Percentiles rank a stretch among this genome's conserved stretches.
These are phyloP conservation scores for Nothura maculosa DNA, from an alignment of 2,797 vertebrate genomes.

Conservation along the genomic window DNA sequence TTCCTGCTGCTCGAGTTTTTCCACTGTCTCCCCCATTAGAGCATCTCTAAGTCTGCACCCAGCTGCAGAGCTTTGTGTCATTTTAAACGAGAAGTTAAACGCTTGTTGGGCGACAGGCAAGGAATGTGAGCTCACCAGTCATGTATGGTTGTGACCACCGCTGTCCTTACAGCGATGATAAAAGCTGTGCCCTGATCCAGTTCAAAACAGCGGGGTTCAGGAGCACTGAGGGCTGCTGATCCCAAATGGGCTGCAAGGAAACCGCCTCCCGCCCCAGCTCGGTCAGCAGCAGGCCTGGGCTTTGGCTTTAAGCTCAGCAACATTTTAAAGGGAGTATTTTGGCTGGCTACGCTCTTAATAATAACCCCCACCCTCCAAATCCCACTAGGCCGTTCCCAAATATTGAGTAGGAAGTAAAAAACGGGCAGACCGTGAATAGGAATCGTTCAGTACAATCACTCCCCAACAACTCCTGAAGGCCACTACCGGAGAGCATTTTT, in stretches of 20 bases:
- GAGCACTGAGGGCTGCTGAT: background rate
- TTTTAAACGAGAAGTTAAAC: background rate
- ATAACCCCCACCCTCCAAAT: background rate
- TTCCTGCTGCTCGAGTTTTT: background rate
- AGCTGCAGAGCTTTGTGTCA: background rate
- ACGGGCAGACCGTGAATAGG: background rate
- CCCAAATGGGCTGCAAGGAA: background rate
- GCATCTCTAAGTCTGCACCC: background rate
- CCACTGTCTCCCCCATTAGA: background rate
- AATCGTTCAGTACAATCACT: background rate
- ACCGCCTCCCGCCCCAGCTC: background rate
- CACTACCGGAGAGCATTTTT: background rate
- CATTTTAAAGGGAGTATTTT: background rate
- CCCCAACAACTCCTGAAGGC: background rate
- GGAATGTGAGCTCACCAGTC: background rate
- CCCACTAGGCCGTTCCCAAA: background rate
- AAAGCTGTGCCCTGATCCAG: background rate
- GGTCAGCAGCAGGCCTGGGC: background rate
- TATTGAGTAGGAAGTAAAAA: background rate
- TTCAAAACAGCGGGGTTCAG: background rate
- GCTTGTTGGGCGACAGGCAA: background rate
- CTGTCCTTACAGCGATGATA: background rate
- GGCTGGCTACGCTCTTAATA: conserved; percentile 13
- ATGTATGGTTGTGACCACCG: background rate
- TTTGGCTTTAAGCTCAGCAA: background rate